These are phyloP conservation scores for Oostethus manadensis DNA, from an alignment of 2,113 vertebrate species.

Conservation along the genomic window DNA sequence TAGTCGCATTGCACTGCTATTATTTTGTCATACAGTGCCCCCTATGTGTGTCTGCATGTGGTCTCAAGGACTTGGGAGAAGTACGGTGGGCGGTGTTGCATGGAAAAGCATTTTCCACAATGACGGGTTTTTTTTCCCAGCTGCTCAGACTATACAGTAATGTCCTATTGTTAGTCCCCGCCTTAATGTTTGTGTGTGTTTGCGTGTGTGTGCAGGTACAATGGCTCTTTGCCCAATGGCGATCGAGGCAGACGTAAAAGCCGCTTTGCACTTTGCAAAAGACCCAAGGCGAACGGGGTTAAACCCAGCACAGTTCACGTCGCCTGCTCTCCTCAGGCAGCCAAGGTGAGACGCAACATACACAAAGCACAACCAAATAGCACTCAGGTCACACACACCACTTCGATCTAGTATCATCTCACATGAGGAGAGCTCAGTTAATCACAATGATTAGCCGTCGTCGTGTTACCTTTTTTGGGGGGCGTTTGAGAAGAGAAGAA, in stretches of 20 bases:
- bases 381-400: too few species aligned
- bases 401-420: too few species aligned
- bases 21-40: too few species aligned
- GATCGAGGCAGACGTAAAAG: slow-evolving; percentile 97
- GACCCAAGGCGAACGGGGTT: slow-evolving; percentile 95
- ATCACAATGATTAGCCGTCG: too few species aligned
- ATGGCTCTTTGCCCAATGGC: slow-evolving; percentile 97
- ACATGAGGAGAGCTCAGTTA: too few species aligned
- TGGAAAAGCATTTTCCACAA: not conserved
- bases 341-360: slow-evolving; percentile 80
- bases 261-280: slow-evolving; percentile 93
- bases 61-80: not conserved
- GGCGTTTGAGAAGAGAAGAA: too few species aligned
- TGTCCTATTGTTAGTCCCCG: slow-evolving; percentile 31
- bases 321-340: slow-evolving; percentile 95
- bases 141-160: slow-evolving; percentile 48
- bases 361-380: not conserved
- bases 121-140: slow-evolving; percentile 24
- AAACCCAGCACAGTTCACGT: slow-evolving; percentile 97
- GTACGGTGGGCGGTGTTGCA: slow-evolving; percentile 5
- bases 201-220: slow-evolving; percentile 78
- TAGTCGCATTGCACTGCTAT: too few species aligned
- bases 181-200: not conserved
- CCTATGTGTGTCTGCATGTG: slow-evolving; percentile 5
- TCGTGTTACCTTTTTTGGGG: too few species aligned